These are phyloP conservation scores for Chondrosia reniformis DNA, from an alignment of 37 sponge, comb jelly and placozoan species.

Conservation along the genomic window DNA sequence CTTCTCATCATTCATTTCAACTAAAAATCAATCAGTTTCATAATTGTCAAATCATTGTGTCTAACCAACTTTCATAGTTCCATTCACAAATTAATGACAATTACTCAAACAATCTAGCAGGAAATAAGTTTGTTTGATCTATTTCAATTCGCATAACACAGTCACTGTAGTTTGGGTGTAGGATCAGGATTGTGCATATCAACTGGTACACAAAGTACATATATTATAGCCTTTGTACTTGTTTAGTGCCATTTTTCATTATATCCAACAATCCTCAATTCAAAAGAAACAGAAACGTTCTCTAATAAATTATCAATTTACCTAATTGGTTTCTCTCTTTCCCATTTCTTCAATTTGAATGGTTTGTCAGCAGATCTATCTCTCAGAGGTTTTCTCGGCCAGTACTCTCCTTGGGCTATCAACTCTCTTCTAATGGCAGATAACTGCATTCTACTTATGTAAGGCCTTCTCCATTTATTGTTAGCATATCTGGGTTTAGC, in stretches of 20 bases:
- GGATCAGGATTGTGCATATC: background rate
- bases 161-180: constrained; percentile 32
- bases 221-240: background rate
- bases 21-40: too few relatives aligned
- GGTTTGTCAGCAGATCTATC: constrained; percentile 68
- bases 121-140: too few relatives aligned
- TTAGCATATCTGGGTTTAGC: constrained; percentile 58
- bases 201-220: background rate
- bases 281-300: too few relatives aligned
- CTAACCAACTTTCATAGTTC: too few relatives aligned
- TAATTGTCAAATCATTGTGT: too few relatives aligned
- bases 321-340: constrained; percentile 70
- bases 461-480: constrained; percentile 71
- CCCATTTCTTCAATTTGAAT: constrained; percentile 60
- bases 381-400: constrained; percentile 78
- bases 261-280: background rate
- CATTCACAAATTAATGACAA: too few relatives aligned
- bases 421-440: constrained; percentile 43
- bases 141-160: too few relatives aligned
- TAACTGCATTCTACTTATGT: constrained; percentile 45
- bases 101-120: too few relatives aligned
- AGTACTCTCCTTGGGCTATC: constrained; percentile 57
- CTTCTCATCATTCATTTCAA: too few relatives aligned
- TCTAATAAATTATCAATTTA: background rate
- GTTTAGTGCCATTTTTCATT: background rate